These are phyloP conservation scores for Lumbricus terrestris DNA, from an alignment of 2,888 invertebrate genomes.

Conservation along the genomic window DNA sequence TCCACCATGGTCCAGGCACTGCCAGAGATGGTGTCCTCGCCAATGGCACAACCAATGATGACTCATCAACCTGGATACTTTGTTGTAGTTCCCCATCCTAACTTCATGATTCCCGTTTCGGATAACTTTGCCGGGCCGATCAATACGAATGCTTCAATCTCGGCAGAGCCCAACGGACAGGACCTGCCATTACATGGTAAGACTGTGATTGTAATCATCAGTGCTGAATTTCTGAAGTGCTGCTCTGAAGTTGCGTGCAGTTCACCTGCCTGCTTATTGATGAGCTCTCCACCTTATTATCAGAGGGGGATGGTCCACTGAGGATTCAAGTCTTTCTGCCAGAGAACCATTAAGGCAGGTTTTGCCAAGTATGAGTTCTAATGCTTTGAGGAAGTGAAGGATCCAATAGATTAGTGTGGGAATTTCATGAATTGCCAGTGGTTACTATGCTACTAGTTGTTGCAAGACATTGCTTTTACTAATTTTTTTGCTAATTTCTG, in stretches of 20 bases:
- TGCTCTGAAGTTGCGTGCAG: neutral
- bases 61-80: neutral
- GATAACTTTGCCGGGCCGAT: slow-evolving; percentile 36
- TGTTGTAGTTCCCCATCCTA: slow-evolving; percentile 23
- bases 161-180: slow-evolving; percentile 48
- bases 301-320: too few relatives aligned
- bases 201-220: neutral
- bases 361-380: too few relatives aligned
- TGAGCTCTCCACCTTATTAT: too few relatives aligned
- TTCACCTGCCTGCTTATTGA: too few relatives aligned
- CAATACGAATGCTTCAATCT: slow-evolving; percentile 46
- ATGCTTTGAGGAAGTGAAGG: too few relatives aligned
- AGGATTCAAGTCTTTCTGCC: too few relatives aligned
- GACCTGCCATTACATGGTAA: slow-evolving; percentile 48
- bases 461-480: too few relatives aligned
- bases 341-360: too few relatives aligned
- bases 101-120: slow-evolving; percentile 23
- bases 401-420: too few relatives aligned
- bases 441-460: too few relatives aligned
- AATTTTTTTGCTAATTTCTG: too few relatives aligned
- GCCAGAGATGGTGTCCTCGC: neutral
- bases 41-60: neutral
- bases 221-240: neutral
- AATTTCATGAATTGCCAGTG: too few relatives aligned
- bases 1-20: neutral